phyloP scores from a whole-genome alignment of 1,140 invertebrate species.

The Spodoptera litura region DNA sequence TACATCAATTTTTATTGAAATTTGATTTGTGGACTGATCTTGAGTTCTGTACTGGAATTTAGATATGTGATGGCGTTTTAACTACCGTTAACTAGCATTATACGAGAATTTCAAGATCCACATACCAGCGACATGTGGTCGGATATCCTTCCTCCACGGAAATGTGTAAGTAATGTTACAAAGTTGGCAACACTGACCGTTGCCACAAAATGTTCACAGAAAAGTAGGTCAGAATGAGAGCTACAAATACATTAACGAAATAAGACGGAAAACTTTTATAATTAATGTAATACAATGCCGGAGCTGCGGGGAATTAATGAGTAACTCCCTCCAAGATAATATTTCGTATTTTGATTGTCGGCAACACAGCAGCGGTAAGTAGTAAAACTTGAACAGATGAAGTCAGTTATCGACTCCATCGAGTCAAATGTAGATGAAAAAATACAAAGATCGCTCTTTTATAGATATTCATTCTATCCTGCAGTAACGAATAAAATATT shows the following conservation, averaged over 20 bases:
- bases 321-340: constrained; percentile 46
- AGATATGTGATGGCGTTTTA: too few species aligned
- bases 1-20: too few species aligned
- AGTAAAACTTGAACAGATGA: constrained; percentile 26
- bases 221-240: constrained; percentile 59
- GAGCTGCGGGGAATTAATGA: constrained; percentile 48
- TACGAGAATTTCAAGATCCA: background rate
- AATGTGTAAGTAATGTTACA: constrained; percentile 44
- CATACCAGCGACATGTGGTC: constrained; percentile 9
- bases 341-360: constrained; percentile 40
- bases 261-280: constrained; percentile 59
- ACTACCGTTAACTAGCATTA: too few species aligned
- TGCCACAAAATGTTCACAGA: constrained; percentile 50
- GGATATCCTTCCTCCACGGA: constrained; percentile 27
- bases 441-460: constrained; percentile 20
- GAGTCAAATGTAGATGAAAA: background rate
- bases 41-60: too few species aligned
- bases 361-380: constrained; percentile 27
- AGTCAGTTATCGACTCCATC: constrained; percentile 32
- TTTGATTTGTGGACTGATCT: too few species aligned
- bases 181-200: constrained; percentile 53
- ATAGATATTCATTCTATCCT: constrained; percentile 25
- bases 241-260: constrained; percentile 64
- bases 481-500: constrained; percentile 48
- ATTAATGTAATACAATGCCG: constrained; percentile 63